Evolutionary conservation across 1,140 invertebrate genomes (phyloP).

Genomic region (Venturia canescens): DNA sequence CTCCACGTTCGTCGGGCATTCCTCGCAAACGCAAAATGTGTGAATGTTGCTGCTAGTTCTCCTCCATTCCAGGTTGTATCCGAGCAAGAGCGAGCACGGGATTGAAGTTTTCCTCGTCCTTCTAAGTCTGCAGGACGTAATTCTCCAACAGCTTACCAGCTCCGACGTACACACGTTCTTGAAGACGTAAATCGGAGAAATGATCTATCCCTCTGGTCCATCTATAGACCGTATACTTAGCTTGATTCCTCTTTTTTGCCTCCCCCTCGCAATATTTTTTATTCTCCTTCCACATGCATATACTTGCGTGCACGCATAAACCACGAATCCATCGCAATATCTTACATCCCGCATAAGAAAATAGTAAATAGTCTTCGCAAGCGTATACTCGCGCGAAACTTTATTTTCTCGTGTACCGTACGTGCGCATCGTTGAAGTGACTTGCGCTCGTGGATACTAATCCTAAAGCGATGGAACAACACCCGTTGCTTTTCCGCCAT

Average conservation of each 20-base stretch:
- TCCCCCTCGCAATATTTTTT: not conserved
- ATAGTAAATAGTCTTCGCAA: not conserved
- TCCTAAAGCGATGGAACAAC: not conserved
- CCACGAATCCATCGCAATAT: conserved; percentile 2
- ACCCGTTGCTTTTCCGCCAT: not conserved
- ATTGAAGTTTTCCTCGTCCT: conserved; percentile 5
- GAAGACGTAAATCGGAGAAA: conserved; percentile 45
- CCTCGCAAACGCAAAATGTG: conserved; percentile 43
- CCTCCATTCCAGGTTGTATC: not conserved
- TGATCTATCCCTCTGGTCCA: conserved; percentile 41
- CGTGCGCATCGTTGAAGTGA: conserved; percentile 13
- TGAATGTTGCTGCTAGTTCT: not conserved
- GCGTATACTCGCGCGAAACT: not conserved
- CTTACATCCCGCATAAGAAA: conserved; percentile 29
- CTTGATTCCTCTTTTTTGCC: conserved; percentile 8
- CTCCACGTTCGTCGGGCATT: conserved; percentile 56
- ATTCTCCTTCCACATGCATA: not conserved
- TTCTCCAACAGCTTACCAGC: conserved; percentile 41
- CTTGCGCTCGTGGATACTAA: not conserved
- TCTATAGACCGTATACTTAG: conserved; percentile 39
- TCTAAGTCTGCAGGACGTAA: conserved; percentile 30
- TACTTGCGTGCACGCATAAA: conserved; percentile 29
- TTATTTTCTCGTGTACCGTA: conserved; percentile 8
- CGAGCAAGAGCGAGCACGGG: not conserved
- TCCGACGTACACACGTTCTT: conserved; percentile 30